Evolutionary conservation across 2,888 invertebrate genomes (phyloP), one percentile per base, ranked within the genome.

Genomic region (Ramazzottius varieornatus): DNA sequence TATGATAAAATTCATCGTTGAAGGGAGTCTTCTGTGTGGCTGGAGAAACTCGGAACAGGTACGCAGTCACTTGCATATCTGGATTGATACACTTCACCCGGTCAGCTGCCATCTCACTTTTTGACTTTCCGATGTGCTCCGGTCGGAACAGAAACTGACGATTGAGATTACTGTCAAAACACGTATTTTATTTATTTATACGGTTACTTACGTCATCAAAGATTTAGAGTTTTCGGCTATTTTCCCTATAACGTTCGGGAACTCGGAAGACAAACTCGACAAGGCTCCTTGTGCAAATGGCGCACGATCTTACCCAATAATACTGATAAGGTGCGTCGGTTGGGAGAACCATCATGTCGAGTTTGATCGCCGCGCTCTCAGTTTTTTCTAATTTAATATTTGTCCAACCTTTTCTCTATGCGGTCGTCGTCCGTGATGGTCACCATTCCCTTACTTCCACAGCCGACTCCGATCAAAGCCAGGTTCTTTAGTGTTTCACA

Each of bases 401-500:
- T n/a, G n/a, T 54, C 29, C 16, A 4, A 54, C 54, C 54, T 76
- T 68, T 75, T 76, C 69, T 77, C 77, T 33, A 77, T 76, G 40
- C 75, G 67, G 68, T 77, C 77, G 69, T 75, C 72, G 67, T 77
- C 77, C 34, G 76, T 77, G n/a, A 75, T 72, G 24, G 73, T 73
- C 33, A 75, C 2, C 13, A 20, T 8, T 64, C 33, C 32, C 20
- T 33, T 54, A 8, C 32, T 33, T 16, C 68, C 67, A 24, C 71
- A 70, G 2, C 70, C 72, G 1, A 75, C 68, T 24, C 76, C 76
- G 63, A 75, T 67, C 66, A 76, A 65, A 20, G 76, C 76, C 69
- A 74, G 76, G 65, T 75, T 74, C 72, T 76, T 76, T 67, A 76
- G 68, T 71, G 77, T 72, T 67, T 76, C 76, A 72, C 76, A 77